Evolutionary conservation across 2,113 vertebrate genomes (phyloP), one percentile per base, ranked within the genome.

Genomic region (Psettodes erumei): DNA sequence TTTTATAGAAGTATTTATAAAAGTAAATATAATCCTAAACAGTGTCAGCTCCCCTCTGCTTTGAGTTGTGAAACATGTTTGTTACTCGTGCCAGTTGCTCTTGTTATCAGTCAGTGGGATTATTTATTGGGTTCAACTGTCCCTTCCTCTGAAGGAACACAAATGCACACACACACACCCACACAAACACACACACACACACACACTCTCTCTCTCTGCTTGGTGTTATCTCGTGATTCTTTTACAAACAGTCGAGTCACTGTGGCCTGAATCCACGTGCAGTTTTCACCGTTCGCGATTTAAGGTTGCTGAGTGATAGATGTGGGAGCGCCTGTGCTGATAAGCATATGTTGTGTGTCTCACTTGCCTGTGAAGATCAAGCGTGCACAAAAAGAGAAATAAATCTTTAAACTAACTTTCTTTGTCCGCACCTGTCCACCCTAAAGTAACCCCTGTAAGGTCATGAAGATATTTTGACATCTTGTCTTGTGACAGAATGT

Each of bases 91-190:
- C 38, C 68, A 79, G 25, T 37, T 13, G 15, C 21, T 38, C 11
- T 12, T 63, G 50, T 83, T 87, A 82, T 86, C 86, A 58, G 40
- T 68, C 4, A 6, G 32, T n/a, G 27, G 10, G 40, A 9, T 23
- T 53, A n/a, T 83, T 87, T 85, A 80, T 75, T 84, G 77, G 16
- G 63, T 73, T 60, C 66, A 77, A 10, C 35, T 38, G 37, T 35
- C 0, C 37, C 23, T 61, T n/a, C 38, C 48, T 13, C 53, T 0
- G 10, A 19, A 42, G 9, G 42, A 48, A n/a, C 8, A 2, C 21
- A 6, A 40, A 47, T 35, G 21, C 27, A 33, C 19, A 15, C 33
- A 27, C 13, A 25, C 19, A 33, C 40, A 42, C 40, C 13, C 45
- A 21, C 45, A 47, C 53, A 12, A 3, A 55, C 18, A 33, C 11